Evolutionary conservation across 2,113 vertebrate genomes (phyloP).

Genomic region (Crotophaga sulcirostris): DNA sequence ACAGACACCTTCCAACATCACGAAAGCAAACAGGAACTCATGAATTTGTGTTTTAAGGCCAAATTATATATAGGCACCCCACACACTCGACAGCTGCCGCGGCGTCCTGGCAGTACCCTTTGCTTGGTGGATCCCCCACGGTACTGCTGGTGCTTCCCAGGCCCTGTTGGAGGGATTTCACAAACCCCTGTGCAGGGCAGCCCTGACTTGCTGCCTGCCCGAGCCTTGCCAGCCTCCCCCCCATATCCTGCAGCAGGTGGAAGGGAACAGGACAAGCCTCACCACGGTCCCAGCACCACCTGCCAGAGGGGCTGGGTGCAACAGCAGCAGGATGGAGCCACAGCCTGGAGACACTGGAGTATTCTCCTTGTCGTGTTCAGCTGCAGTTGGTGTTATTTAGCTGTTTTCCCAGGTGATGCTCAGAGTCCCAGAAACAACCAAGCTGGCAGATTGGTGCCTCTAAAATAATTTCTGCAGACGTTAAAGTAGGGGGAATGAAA

Average conservation of each 20-base stretch:
- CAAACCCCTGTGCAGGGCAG: background rate
- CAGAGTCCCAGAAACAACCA: background rate
- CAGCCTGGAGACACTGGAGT: accelerated
- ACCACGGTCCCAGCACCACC: background rate
- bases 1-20: constrained; percentile 4
- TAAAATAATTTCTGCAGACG: background rate
- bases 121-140: background rate
- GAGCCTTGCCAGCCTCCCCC: background rate
- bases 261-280: background rate
- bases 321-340: background rate
- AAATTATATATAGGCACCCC: background rate
- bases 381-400: background rate
- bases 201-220: background rate
- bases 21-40: background rate
- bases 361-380: too few relatives aligned
- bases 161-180: background rate
- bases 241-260: accelerated
- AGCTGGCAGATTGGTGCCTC: background rate
- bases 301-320: accelerated
- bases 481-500: background rate
- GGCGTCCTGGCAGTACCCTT: background rate
- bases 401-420: background rate
- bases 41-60: background rate
- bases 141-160: background rate
- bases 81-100: background rate